Conservation (phyloP, 2,888 invertebrate species). For the Brachycybe producta region DNA sequence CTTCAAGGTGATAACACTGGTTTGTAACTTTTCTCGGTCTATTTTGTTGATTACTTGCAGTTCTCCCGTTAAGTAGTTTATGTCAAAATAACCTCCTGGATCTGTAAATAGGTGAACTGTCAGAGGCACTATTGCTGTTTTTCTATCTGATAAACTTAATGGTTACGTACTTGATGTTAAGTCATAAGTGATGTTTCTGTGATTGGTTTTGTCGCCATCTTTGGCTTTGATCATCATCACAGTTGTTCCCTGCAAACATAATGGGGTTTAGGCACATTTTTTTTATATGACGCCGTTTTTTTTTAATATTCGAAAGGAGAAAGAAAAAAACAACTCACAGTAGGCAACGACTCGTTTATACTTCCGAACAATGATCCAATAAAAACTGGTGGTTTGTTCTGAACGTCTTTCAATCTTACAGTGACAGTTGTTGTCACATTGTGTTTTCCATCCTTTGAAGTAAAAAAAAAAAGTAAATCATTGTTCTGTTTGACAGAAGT, state of each 20-base stretch:
- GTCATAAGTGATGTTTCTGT: constrained; percentile 62
- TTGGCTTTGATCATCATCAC: constrained; percentile 65
- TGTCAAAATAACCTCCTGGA: constrained; percentile 71
- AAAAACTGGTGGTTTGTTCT: constrained; percentile 75
- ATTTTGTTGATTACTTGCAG: constrained; percentile 68
- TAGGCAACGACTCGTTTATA: constrained; percentile 24
- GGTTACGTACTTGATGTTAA: constrained; percentile 57
- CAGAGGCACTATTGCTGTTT: constrained; percentile 6
- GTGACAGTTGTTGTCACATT: constrained; percentile 59
- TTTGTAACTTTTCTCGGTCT: constrained; percentile 66
- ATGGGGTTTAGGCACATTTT: not conserved
- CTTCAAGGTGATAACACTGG: constrained; percentile 61
- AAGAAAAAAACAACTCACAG: not conserved
- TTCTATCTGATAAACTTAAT: constrained; percentile 1
- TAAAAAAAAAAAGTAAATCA: not conserved
- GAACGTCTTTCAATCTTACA: constrained; percentile 67
- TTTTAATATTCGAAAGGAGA: not conserved
- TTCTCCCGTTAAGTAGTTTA: constrained; percentile 66
- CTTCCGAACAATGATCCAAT: constrained; percentile 64
- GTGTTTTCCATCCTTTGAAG: constrained; percentile 63
- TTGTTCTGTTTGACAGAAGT: not conserved
- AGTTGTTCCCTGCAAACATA: constrained; percentile 29
- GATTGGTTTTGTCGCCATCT: constrained; percentile 72
- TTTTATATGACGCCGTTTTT: not conserved
- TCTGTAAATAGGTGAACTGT: constrained; percentile 42